These are phyloP conservation scores for Marmota monax DNA, from an alignment of 2,113 vertebrate genomes.

Conservation along the genomic window DNA sequence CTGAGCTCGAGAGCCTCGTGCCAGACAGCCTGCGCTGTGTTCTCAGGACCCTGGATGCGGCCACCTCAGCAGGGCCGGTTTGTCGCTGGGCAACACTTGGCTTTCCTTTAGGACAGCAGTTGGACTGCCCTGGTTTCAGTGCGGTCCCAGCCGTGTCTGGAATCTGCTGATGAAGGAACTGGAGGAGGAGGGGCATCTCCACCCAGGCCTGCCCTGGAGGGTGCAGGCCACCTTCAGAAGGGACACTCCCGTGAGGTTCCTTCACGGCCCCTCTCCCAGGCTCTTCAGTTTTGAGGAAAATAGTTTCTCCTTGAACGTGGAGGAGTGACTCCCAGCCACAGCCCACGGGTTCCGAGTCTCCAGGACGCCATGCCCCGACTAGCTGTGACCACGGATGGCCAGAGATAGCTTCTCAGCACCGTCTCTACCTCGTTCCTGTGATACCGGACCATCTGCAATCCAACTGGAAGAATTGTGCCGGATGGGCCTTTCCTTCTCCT, in stretches of 20 bases:
- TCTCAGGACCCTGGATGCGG: no score
- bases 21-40: no score
- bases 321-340: fast-evolving
- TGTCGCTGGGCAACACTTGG: no score
- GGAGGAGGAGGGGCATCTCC: no score
- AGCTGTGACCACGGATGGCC: background rate
- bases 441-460: background rate
- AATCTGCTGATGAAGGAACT: no score
- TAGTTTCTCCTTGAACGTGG: background rate
- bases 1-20: no score
- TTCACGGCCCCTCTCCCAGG: background rate
- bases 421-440: background rate
- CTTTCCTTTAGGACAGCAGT: no score
- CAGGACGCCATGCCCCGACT: fast-evolving
- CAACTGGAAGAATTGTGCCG: fast-evolving
- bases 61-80: no score
- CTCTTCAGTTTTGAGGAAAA: background rate
- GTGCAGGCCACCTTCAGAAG: background rate
- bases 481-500: background rate
- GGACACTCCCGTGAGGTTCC: fast-evolving
- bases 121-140: no score
- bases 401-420: fast-evolving
- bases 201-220: no score
- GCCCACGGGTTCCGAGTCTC: fast-evolving
- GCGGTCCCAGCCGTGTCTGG: background rate